Percentiles rank a stretch among this genome's conserved stretches.
These are phyloP conservation scores for Brenthis daphne DNA, from an alignment of 2,888 invertebrate species.

Conservation along the genomic window DNA sequence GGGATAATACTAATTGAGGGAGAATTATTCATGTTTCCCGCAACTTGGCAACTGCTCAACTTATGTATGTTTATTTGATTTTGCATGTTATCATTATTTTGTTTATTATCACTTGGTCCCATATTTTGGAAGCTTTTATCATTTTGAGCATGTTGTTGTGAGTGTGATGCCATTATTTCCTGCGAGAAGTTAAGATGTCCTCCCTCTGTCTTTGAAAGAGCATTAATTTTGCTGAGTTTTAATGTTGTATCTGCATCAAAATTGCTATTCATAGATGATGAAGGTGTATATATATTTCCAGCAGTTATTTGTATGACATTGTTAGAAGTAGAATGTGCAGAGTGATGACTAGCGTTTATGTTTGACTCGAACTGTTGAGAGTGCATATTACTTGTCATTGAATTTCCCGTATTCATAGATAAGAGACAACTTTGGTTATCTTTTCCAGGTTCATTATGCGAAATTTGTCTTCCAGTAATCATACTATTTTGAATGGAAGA, in stretches of 20 bases:
- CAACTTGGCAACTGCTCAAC: constrained; percentile 73
- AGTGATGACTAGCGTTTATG: constrained; percentile 68
- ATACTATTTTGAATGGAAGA: constrained; percentile 59
- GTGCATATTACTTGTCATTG: constrained; percentile 61
- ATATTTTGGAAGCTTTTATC: constrained; percentile 75
- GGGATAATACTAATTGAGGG: constrained; percentile 75
- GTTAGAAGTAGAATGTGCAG: constrained; percentile 66
- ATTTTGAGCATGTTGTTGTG: constrained; percentile 71
- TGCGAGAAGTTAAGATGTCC: constrained; percentile 76
- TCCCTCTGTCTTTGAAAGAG: constrained; percentile 73
- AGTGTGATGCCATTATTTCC: constrained; percentile 76
- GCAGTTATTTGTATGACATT: constrained; percentile 77
- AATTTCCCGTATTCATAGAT: constrained; percentile 57
- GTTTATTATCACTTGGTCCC: constrained; percentile 68
- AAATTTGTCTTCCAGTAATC: constrained; percentile 53
- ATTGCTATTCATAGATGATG: constrained; percentile 66
- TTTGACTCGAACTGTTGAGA: constrained; percentile 71
- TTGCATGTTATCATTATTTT: constrained; percentile 57
- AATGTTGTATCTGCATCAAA: constrained; percentile 76
- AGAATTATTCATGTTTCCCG: constrained; percentile 60
- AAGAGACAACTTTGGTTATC: constrained; percentile 67
- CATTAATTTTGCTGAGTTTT: constrained; percentile 75
- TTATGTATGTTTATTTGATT: constrained; percentile 72
- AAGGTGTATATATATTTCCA: constrained; percentile 73
- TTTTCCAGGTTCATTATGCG: constrained; percentile 66